Base-by-base conservation (phyloP, 2,888 invertebrate species). In the Drosophila villosipedis region DNA sequence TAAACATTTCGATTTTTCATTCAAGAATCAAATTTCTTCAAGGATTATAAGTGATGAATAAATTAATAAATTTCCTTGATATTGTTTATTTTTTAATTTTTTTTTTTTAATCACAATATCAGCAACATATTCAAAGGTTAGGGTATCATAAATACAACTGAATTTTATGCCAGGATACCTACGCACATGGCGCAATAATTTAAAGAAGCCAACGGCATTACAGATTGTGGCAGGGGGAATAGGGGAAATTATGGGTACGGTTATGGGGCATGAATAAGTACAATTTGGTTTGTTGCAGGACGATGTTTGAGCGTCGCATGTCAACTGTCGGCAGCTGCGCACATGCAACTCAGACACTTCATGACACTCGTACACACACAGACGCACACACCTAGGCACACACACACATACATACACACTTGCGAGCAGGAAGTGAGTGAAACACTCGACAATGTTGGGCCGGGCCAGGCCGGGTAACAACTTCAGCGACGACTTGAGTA, bases 281-380 rank as follows among this genome's bases (percentile, higher is more conserved):
- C 73, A 66, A 59, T 54, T 31, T 25, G 35, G 73, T 61, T 59
- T 72, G 71, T 63, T 57, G 76, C 78, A 76, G 78, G 80, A 79
- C 79, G 66, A 70, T 63, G 78, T 75, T 82, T 73, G 75, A 72
- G 81, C 72, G 82, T 77, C 85, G 72, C 89, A 76, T 86, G 89
- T 86, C 87, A 87, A 86, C 89, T 89, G 89, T 80, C 84, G 80
- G 76, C 81, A 81, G 76, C 77, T 83, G 82, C 76, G 85, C 85
- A 84, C 84, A 85, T 86, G 85, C 80, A 83, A 83, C 84, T 85
- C 83, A 87, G 82, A 80, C 83, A 89, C 87, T 86, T 84, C 76
- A 84, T 70, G 78, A 60, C 68, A 60, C 67, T 71, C 83, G 57
- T 75, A 80, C 73, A 66, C 67, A 68, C 67, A 66, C 72, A 64